Base-by-base conservation (phyloP, 2,113 vertebrate genomes). In the Pelvicachromis taeniatus region DNA sequence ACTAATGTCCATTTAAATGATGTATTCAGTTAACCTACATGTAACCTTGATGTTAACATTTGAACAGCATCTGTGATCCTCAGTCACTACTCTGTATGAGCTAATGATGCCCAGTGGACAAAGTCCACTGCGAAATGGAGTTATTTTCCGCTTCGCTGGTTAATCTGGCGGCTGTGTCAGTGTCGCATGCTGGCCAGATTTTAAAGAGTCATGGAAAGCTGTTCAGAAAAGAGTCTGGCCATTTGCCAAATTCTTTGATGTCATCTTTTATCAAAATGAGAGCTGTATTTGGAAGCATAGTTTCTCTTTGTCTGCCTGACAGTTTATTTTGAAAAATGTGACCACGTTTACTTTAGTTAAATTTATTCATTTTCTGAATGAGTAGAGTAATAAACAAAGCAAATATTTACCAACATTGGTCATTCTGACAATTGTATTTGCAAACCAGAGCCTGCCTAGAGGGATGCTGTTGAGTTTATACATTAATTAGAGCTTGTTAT, bases 31-130 rank as follows among this genome's bases (percentile, higher is more conserved):
- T 56, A 13, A 82, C 80, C 54, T 19, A 38, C 31, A 4, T 56
- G 54, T 53, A 19, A 80, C 77, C 42, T 81, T 81, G 40, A 80
- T 54, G 52, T 82, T 68, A 87, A 86, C 89, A 86, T 80, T 78
- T 85, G 81, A 88, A 17, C 40, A 1, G 54, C 88, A 92, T 59
- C 81, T 86, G 86, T 29, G 56, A 16, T 16, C 9, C 23, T 50
- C 26, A 75, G 54, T 59, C 9, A 45, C 23, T 42, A 48, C 26
- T 84, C 58, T 6, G 42, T 53, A 3, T 80, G 77, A 91, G 54
- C 73, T 87, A 88, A 86, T 79, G 50, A 90, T 82, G 23, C 88
- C 81, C 86, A 79, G 40, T 77, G 77, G 78, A 90, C 54, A 48
- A 29, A n/a, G 6, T 8, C 63, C 29, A 4, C 59, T 40, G 50